These are phyloP conservation scores for Intellagama lesueurii DNA, from an alignment of 2,797 vertebrate genomes.

Conservation along the genomic window DNA sequence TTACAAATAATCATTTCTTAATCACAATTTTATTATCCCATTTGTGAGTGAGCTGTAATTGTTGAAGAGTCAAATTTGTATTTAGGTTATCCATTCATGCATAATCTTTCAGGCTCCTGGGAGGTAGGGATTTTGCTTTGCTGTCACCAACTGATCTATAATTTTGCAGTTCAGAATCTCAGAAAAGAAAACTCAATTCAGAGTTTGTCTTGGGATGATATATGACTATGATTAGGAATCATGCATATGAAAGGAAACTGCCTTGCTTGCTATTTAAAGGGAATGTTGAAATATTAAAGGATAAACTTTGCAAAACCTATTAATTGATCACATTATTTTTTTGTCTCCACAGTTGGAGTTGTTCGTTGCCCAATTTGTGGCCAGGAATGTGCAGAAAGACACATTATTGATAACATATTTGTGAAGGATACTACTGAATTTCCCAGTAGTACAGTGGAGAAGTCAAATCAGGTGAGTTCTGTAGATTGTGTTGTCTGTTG, in stretches of 20 bases:
- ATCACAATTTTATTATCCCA: too few relatives aligned
- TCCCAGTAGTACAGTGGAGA: conserved; percentile 98
- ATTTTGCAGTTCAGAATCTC: neutral
- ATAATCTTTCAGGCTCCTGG: too few relatives aligned
- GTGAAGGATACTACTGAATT: conserved; percentile 97
- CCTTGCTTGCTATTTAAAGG: neutral
- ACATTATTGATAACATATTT: conserved; percentile 98
- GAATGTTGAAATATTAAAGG: neutral
- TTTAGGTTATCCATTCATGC: too few relatives aligned
- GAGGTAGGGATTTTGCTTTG: neutral
- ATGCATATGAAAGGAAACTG: neutral
- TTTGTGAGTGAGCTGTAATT: too few relatives aligned
- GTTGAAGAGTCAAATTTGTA: too few relatives aligned
- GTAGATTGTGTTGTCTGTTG: conserved; percentile 47
- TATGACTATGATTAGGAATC: neutral
- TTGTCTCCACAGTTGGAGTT: conserved; percentile 83
- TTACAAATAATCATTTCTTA: too few relatives aligned
- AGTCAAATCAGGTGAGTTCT: conserved; percentile 92
- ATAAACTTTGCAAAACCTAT: conserved; percentile 23
- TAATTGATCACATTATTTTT: conserved; percentile 47
- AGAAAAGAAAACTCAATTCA: neutral
- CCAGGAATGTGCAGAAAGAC: conserved; percentile 96
- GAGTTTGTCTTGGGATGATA: neutral
- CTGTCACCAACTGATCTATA: neutral
- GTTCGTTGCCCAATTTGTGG: conserved; percentile 95